These are phyloP conservation scores for Cacoxenus indagator DNA, from an alignment of 2,888 invertebrate species.

Conservation along the genomic window DNA sequence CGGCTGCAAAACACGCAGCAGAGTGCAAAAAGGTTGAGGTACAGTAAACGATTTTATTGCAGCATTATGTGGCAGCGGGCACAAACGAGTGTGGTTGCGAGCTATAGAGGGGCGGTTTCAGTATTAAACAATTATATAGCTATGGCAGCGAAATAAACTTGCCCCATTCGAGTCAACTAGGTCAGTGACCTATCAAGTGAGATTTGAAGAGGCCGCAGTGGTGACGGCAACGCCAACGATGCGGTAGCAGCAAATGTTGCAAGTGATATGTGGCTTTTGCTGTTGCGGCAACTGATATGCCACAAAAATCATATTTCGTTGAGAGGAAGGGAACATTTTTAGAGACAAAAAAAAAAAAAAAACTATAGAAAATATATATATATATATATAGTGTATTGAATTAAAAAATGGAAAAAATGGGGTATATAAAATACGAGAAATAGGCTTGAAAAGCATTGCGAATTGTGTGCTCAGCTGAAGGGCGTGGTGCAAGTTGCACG, in stretches of 20 bases:
- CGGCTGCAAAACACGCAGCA: neutral
- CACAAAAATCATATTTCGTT: too few species aligned
- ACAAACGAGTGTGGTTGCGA: neutral
- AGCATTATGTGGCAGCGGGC: too few species aligned
- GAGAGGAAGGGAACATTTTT: neutral
- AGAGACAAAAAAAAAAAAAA: conserved; percentile 17
- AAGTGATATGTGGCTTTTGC: conserved; percentile 11
- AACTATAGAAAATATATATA: conserved; percentile 39
- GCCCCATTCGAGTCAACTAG: conserved; percentile 46
- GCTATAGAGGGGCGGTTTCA: neutral
- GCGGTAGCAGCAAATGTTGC: conserved; percentile 39
- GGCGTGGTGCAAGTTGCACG: conserved; percentile 20
- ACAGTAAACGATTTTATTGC: conserved; percentile 10
- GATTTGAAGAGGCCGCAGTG: conserved; percentile 23
- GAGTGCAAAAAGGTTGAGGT: conserved; percentile 14
- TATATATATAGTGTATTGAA: conserved; percentile 24
- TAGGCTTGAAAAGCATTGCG: conserved; percentile 35
- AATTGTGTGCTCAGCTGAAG: conserved; percentile 31
- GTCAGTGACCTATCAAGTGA: conserved; percentile 70
- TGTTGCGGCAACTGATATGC: conserved; percentile 22
- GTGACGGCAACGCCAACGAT: conserved; percentile 23
- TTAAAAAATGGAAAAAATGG: too few species aligned
- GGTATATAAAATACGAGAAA: too few species aligned
- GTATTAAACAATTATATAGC: conserved; percentile 1
- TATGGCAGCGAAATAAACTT: neutral